phyloP scores from a whole-genome alignment of 2,888 invertebrate species.

The Andrena trimmerana region DNA sequence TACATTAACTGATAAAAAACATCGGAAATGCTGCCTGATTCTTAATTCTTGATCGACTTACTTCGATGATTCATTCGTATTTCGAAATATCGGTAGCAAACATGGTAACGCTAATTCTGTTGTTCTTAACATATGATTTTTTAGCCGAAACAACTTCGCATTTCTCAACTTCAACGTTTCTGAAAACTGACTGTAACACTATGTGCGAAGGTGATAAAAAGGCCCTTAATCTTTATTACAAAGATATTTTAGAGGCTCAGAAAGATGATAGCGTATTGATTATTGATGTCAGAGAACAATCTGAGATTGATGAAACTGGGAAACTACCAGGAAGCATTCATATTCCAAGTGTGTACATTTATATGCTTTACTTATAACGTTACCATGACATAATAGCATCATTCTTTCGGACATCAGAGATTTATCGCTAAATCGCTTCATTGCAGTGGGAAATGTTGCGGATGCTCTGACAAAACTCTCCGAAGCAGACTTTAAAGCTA shows the following conservation, averaged over 20 bases:
- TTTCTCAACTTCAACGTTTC: constrained; percentile 39
- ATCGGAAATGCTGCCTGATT: neutral
- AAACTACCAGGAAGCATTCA: constrained; percentile 91
- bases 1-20: neutral
- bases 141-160: constrained; percentile 25
- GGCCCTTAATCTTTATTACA: constrained; percentile 70
- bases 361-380: neutral
- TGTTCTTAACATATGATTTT: constrained; percentile 1
- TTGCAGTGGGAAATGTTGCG: constrained; percentile 87
- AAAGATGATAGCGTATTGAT: constrained; percentile 86
- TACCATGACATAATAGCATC: constrained; percentile 77
- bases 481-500: constrained; percentile 86
- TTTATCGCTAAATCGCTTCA: constrained; percentile 16
- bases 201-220: constrained; percentile 67
- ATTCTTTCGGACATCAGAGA: neutral
- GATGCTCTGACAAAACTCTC: constrained; percentile 85
- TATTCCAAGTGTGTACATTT: constrained; percentile 89
- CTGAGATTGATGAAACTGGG: constrained; percentile 90
- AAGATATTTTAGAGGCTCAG: constrained; percentile 83
- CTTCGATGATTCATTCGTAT: neutral
- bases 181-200: constrained; percentile 21
- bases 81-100: neutral
- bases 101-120: neutral
- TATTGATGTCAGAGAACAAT: constrained; percentile 92
- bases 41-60: neutral